A percentile compares a stretch with the other conserved stretches of the same genome.
These are phyloP conservation scores for Tenthredo livida DNA, from an alignment of 2,888 invertebrate genomes.

Conservation along the genomic window DNA sequence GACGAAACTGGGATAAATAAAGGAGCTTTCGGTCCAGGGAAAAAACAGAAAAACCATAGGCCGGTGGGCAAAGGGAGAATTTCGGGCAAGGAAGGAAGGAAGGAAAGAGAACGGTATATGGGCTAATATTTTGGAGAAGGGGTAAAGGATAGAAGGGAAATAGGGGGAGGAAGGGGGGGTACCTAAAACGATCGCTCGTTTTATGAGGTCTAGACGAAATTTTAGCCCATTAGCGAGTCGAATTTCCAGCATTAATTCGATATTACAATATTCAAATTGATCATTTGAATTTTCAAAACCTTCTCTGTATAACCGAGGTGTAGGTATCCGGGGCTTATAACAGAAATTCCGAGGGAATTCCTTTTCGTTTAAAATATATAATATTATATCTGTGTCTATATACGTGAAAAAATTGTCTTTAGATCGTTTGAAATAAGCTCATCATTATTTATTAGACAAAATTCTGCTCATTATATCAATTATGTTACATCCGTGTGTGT, in stretches of 20 bases:
- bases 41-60: conserved; percentile 51
- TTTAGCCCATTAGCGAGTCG: conserved; percentile 65
- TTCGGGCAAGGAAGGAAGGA: conserved; percentile 51
- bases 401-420: neutral
- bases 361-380: neutral
- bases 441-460: too few relatives aligned
- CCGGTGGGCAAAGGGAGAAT: conserved; percentile 50
- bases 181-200: conserved; percentile 51
- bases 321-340: conserved; percentile 18
- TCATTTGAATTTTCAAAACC: conserved; percentile 72
- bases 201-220: conserved; percentile 56
- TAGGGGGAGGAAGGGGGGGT: conserved; percentile 54
- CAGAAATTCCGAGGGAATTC: conserved; percentile 17
- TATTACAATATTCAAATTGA: conserved; percentile 77
- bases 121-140: neutral
- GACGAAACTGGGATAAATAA: conserved; percentile 44
- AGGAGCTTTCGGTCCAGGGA: conserved; percentile 19
- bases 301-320: neutral
- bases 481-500: neutral
- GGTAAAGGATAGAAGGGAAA: conserved; percentile 44
- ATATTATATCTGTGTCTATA: neutral
- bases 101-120: conserved; percentile 48
- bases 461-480: neutral
- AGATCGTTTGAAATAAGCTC: neutral
- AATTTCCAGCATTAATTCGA: conserved; percentile 77